Evolutionary conservation across 2,113 vertebrate genomes (phyloP).

Genomic region (Oxyura jamaicensis): DNA sequence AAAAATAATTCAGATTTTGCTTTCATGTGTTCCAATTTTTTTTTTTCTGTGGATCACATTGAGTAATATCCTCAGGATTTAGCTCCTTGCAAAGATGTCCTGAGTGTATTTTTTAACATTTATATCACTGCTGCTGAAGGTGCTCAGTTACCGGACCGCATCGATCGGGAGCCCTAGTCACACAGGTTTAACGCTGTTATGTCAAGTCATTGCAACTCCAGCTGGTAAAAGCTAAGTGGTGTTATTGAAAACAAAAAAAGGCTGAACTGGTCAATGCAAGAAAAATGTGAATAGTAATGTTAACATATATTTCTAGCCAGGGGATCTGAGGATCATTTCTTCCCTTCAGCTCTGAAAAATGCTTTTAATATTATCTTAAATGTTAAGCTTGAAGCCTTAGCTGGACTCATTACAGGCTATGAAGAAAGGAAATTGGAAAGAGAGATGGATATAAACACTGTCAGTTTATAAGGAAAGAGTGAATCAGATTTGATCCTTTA

Average conservation of each 20-base stretch:
- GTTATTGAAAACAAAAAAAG: neutral
- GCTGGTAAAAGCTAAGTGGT: neutral
- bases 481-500: neutral
- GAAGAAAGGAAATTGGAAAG: neutral
- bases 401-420: neutral
- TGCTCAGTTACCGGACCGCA: accelerated
- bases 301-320: neutral
- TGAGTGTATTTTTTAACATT: neutral
- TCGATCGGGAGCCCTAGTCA: neutral
- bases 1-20: neutral
- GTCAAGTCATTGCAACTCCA: neutral
- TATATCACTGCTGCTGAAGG: neutral
- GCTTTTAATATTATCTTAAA: neutral
- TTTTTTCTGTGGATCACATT: neutral
- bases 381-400: neutral
- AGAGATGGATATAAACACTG: neutral
- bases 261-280: neutral
- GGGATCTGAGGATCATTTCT: neutral
- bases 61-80: neutral
- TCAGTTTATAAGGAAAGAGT: neutral
- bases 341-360: neutral
- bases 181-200: neutral
- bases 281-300: neutral
- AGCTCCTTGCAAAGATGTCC: neutral
- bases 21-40: neutral